Evolutionary conservation across 1,140 invertebrate genomes (phyloP), one percentile per base, ranked within the genome.

Genomic region (Pteromalus puparum): DNA sequence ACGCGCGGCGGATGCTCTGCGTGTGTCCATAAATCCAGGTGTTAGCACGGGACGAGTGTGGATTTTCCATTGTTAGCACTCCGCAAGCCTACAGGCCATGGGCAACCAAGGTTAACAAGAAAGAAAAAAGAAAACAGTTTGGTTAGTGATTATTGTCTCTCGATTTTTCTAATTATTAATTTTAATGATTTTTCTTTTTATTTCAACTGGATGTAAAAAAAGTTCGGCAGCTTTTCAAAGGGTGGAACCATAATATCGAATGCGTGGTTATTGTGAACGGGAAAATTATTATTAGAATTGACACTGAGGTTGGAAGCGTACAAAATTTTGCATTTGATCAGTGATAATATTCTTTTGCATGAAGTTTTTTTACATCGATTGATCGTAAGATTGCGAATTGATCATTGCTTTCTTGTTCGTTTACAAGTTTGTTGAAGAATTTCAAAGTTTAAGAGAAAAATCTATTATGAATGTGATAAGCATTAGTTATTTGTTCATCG

Each of bases 21-120:
- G 81, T 85, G 79, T 92, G 91, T 92, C 91, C 92, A 92, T 92
- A 90, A 92, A 91, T 93, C 92, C 92, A 93, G 92, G 92, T 93
- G 92, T 93, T 93, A 93, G 92, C 92, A 93, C 92, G 91, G 92
- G 85, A 83, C 81, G 90, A 92, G 91, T 92, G 91, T 93, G 92
- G 92, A 92, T 93, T 72, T 78, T 93, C 92, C 92, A 93, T 92
- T 93, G 94, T 95, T 95, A 95, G 94, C 95, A 95, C 95, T 95
- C 95, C 81, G 85, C 93, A 94, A 94, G 95, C 95, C 95, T 95
- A 95, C 92, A 94, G 93, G 93, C 93, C 93, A 93, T 93, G 93
- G 93, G 92, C 93, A 94, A 94, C 93, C 93, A 92, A 92, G 92
- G 93, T 94, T 94, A 94, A 94, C 93, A 94, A 94, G 93, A 94